These are phyloP conservation scores for Neodontobutis hainanensis DNA, from an alignment of 2,113 vertebrate species.

Conservation along the genomic window DNA sequence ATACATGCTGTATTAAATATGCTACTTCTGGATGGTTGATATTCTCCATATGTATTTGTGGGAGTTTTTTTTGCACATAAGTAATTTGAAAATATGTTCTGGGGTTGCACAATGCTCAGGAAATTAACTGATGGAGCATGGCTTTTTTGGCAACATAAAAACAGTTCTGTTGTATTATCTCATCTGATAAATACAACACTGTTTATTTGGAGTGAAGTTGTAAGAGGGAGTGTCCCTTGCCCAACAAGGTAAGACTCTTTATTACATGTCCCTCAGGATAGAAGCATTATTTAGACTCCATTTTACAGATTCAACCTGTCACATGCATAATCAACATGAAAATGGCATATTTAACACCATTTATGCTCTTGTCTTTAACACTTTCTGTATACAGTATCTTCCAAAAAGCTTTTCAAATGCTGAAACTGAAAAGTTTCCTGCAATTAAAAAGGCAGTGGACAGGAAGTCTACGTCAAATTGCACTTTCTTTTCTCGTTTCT, in stretches of 20 bases:
- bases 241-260: slow-evolving; percentile 64
- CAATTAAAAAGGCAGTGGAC: too few relatives aligned
- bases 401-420: too few relatives aligned
- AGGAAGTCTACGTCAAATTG: too few relatives aligned
- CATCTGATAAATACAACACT: slow-evolving; percentile 51
- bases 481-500: background rate
- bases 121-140: slow-evolving; percentile 32
- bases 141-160: slow-evolving; percentile 31
- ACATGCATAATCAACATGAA: too few relatives aligned
- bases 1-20: background rate
- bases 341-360: too few relatives aligned
- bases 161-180: slow-evolving; percentile 50
- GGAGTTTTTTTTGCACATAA: background rate
- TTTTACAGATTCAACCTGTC: background rate
- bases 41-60: background rate
- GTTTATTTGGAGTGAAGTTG: slow-evolving; percentile 74
- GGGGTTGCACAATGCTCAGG: slow-evolving; percentile 40
- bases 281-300: slow-evolving; percentile 47
- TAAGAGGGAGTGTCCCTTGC: slow-evolving; percentile 43
- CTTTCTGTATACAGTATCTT: too few relatives aligned
- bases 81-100: background rate
- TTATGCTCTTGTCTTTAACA: too few relatives aligned
- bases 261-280: slow-evolving; percentile 56
- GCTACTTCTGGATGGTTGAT: background rate
- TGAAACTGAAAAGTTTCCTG: too few relatives aligned